These are phyloP conservation scores for Coryphaenoides rupestris DNA, from an alignment of 2,113 vertebrate species.

Conservation along the genomic window DNA sequence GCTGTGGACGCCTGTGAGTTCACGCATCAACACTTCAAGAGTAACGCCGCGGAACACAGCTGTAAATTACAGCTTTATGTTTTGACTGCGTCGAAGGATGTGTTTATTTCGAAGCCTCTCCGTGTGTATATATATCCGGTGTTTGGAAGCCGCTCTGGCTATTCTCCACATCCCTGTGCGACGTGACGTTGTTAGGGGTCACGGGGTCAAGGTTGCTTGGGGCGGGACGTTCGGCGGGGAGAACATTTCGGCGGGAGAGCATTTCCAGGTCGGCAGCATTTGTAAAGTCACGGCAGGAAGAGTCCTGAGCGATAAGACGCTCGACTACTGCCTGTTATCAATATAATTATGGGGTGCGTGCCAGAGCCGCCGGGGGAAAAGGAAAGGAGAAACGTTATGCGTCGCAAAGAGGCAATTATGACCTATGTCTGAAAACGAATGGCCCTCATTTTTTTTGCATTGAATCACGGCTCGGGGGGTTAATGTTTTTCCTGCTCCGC, in stretches of 20 bases:
- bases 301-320: conserved; percentile 44
- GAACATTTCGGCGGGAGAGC: no score
- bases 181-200: conserved; percentile 30
- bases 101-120: background rate
- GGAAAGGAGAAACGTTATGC: conserved; percentile 34
- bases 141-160: conserved; percentile 6
- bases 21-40: conserved; percentile 12
- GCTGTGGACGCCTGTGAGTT: background rate
- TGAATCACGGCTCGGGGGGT: conserved; percentile 22
- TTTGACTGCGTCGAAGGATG: conserved; percentile 3
- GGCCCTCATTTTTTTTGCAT: conserved; percentile 21
- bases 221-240: no score
- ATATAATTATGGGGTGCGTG: conserved; percentile 29
- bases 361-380: conserved; percentile 27
- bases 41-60: conserved; percentile 19
- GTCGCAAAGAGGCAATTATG: conserved; percentile 19
- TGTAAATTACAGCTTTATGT: conserved; percentile 13
- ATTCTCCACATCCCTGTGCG: background rate
- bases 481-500: conserved; percentile 32
- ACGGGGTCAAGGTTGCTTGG: conserved; percentile 30
- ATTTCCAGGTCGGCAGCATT: conserved; percentile 39
- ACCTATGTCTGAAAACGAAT: conserved; percentile 34
- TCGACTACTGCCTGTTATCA: conserved; percentile 41
- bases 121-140: background rate
- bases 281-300: conserved; percentile 50